phyloP scores from a whole-genome alignment of 2,113 vertebrate species.

The Falco punctatus region DNA sequence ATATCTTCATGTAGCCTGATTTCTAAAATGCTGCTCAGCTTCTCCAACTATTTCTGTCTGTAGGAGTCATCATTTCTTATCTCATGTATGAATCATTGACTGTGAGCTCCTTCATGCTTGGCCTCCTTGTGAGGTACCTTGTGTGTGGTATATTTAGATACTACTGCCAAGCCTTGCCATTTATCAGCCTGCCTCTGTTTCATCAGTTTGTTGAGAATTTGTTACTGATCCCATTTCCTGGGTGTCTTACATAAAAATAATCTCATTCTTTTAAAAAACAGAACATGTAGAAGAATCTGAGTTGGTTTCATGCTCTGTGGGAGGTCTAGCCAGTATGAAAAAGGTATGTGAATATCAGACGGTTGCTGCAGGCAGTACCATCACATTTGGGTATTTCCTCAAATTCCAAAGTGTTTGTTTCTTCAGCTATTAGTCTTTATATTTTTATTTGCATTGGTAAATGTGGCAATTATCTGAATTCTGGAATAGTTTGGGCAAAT shows the following conservation, averaged over 20 bases:
- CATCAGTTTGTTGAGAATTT: background rate
- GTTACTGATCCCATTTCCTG: background rate
- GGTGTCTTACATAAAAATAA: background rate
- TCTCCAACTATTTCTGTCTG: background rate
- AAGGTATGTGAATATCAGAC: background rate
- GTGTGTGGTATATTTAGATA: slow-evolving; percentile 2
- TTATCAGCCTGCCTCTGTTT: background rate
- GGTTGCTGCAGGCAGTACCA: background rate
- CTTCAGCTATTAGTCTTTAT: background rate
- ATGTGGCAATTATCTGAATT: background rate
- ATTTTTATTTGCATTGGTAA: background rate
- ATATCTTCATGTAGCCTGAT: background rate
- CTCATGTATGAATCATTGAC: background rate
- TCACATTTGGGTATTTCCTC: background rate
- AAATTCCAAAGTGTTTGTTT: background rate
- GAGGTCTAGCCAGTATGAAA: background rate
- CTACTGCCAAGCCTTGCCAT: background rate
- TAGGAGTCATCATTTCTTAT: background rate
- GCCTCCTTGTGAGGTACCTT: background rate
- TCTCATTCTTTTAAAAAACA: background rate
- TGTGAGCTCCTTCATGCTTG: background rate
- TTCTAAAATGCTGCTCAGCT: background rate
- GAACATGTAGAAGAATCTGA: background rate
- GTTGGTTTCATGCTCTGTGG: background rate
- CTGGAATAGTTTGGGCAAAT: background rate